These are phyloP conservation scores for Meiosimyza decipiens DNA, from an alignment of 2,888 invertebrate genomes.

Conservation along the genomic window DNA sequence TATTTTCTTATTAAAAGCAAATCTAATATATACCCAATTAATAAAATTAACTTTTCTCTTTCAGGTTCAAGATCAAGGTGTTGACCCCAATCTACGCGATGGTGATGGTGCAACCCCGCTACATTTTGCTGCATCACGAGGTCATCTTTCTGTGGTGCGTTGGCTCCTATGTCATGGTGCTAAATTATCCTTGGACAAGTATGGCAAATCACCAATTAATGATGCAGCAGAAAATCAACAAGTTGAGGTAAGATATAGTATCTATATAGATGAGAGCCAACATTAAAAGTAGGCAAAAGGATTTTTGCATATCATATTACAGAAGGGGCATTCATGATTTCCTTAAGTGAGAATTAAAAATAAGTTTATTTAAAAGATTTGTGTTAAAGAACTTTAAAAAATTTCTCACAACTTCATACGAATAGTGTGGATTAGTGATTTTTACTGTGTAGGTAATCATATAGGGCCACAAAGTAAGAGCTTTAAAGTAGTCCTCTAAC, in stretches of 20 bases:
- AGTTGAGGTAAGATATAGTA: slow-evolving; percentile 76
- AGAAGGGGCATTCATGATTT: neutral
- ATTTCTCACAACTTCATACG: too few species aligned
- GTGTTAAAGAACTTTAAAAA: too few species aligned
- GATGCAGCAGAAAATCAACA: slow-evolving; percentile 93
- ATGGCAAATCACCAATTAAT: slow-evolving; percentile 90
- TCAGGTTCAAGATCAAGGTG: slow-evolving; percentile 83
- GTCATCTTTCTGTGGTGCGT: slow-evolving; percentile 81
- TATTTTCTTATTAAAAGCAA: too few species aligned
- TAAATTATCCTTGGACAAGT: slow-evolving; percentile 82
- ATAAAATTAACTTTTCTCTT: neutral
- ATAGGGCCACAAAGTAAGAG: too few species aligned
- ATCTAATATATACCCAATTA: too few species aligned
- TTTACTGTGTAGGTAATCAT: too few species aligned
- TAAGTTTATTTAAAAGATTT: neutral
- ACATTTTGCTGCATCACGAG: slow-evolving; percentile 88
- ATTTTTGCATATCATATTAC: neutral
- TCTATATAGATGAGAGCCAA: too few species aligned
- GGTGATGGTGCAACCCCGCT: slow-evolving; percentile 90
- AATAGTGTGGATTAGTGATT: too few species aligned
- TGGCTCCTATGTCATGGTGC: slow-evolving; percentile 89
- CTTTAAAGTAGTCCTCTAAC: too few species aligned
- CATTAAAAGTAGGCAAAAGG: neutral
- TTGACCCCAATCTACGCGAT: slow-evolving; percentile 86
- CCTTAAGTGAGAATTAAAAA: neutral